Evolutionary conservation across 64 coral and sea anemone species (phyloP).

Genomic region (Cladopsammia gracilis): DNA sequence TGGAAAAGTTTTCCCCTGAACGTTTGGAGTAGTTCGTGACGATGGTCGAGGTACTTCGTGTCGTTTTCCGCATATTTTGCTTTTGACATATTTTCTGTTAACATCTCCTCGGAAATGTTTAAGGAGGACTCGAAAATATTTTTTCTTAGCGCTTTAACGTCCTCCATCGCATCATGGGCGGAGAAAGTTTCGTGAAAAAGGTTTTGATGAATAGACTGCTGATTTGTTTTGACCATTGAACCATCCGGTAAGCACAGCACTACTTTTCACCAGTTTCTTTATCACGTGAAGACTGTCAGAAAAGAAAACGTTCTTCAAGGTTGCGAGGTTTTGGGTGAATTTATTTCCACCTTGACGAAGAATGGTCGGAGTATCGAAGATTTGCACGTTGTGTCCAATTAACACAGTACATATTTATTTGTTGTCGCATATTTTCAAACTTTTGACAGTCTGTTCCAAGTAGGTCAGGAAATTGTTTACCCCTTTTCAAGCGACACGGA

Average conservation of each 20-base stretch:
- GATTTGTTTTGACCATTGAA: neutral
- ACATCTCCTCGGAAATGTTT: neutral
- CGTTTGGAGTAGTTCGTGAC: conserved; percentile 42
- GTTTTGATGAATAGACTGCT: neutral
- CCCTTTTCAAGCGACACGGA: conserved; percentile 11
- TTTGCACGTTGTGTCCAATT: conserved; percentile 23
- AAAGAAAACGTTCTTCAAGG: conserved; percentile 30
- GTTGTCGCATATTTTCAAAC: neutral
- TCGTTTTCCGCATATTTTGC: neutral
- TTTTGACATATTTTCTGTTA: neutral
- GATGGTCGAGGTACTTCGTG: conserved; percentile 46
- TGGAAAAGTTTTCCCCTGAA: conserved; percentile 59
- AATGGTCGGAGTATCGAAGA: conserved; percentile 36
- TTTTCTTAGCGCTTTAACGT: neutral
- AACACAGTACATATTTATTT: conserved; percentile 8
- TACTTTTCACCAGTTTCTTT: conserved; percentile 12
- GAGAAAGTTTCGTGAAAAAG: conserved; percentile 27
- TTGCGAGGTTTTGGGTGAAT: conserved; percentile 9
- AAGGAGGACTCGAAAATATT: neutral
- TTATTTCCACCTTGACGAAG: conserved; percentile 9
- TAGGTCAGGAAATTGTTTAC: conserved; percentile 28
- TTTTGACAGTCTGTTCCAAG: conserved; percentile 1
- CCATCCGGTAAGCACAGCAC: conserved; percentile 28
- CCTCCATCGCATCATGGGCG: neutral
- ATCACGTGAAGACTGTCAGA: conserved; percentile 51